These are phyloP conservation scores for Trachelus stipa DNA, from an alignment of 2,888 invertebrate species.

Conservation along the genomic window DNA sequence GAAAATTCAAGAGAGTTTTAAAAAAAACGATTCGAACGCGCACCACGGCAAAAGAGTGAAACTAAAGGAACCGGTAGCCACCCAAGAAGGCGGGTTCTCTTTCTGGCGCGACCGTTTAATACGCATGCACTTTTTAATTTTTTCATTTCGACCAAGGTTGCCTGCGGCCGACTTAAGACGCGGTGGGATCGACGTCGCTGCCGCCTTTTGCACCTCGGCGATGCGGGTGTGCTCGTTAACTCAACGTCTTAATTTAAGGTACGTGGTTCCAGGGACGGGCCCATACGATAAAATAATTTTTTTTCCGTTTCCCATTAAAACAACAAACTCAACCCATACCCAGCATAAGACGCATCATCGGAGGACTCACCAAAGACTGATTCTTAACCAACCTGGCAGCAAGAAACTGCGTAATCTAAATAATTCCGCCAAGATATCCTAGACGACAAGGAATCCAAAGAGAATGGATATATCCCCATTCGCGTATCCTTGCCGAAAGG, in stretches of 20 bases:
- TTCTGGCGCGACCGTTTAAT: slow-evolving; percentile 52
- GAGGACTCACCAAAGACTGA: no score
- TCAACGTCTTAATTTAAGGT: slow-evolving; percentile 54
- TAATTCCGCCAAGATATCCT: neutral
- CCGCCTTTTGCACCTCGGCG: slow-evolving; percentile 43
- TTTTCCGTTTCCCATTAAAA: no score
- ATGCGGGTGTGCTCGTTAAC: slow-evolving; percentile 53
- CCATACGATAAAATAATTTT: slow-evolving; percentile 3
- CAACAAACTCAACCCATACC: no score
- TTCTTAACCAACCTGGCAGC: no score
- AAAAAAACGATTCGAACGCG: no score
- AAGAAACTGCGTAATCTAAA: no score
- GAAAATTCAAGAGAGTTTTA: no score
- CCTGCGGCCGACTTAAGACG: slow-evolving; percentile 24
- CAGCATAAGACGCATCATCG: no score
- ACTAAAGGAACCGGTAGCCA: slow-evolving; percentile 57
- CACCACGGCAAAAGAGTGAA: no score
- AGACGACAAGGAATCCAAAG: neutral
- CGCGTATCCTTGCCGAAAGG: slow-evolving; percentile 3
- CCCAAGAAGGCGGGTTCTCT: slow-evolving; percentile 61
- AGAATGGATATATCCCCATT: neutral
- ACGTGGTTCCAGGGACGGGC: slow-evolving; percentile 11
- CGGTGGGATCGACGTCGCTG: neutral
- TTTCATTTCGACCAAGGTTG: slow-evolving; percentile 42
- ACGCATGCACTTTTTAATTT: slow-evolving; percentile 31